Evolutionary conservation across 1,140 invertebrate species (phyloP), one percentile per base, ranked within the genome.

Genomic region (Anadara kagoshimensis): DNA sequence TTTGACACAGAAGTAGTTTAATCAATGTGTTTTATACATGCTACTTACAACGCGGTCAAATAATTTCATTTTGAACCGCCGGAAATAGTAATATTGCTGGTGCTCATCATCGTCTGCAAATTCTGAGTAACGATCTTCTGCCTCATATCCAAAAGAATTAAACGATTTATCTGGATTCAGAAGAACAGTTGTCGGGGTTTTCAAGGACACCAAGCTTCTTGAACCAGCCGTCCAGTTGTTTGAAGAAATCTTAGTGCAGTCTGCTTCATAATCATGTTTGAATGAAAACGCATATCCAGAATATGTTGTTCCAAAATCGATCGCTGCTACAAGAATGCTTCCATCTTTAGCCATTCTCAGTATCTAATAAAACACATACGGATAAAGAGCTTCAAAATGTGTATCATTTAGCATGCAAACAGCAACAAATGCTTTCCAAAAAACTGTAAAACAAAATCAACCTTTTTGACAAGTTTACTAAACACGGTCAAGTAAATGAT

Each of bases 91-190:
- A 44, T 47, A 64, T 0, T 64, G 24, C 18, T 64, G 45, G n/a
- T 64, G 61, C 3, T 49, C 44, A 20, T 64, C 47, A n/a, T 64
- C 61, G 44, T 64, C 51, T 4, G 61, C 61, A 4, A 64, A 12
- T 1, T 44, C 44, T 12, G 61, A 49, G 18, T 64, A 64, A 2
- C 61, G 10, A 10, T 64, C 61, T 10, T 64, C 61, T 0, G 61
- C 61, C 8, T 64, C 61, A 64, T 64, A 64, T 16, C 61, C 61
- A 64, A 64, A 64, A n/a, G 14, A n/a, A n/a, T 64, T 47, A 64
- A 64, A 64, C 20, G 47, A 44, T 18, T 22, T 1, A 10, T 64
- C 44, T 36, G 61, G 61, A 29, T 64, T 64, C 8, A 64, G 14
- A 4, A 64, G 24, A 10, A 64, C 51, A 1, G 61, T 49, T 36